Base-by-base conservation (phyloP, 2,888 invertebrate species). In the Pilophorus perplexus region DNA sequence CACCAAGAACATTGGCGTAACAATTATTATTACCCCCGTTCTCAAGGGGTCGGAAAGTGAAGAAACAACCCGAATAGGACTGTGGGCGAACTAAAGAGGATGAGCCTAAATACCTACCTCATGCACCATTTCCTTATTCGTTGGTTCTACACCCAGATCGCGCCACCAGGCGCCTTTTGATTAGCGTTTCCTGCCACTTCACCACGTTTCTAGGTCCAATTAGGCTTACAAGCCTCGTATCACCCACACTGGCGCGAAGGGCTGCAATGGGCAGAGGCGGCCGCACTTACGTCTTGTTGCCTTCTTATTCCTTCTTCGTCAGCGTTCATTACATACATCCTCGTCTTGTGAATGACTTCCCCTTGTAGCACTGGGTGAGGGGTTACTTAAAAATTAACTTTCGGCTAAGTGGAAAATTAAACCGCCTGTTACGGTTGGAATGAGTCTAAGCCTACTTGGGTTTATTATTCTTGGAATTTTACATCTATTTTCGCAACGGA, bases 111-210 rank as follows among this genome's bases (percentile, higher is more conserved):
- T 44, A 42, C 60, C 42, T 44, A 60, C 44, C 60, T 60, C 60
- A 44, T 44, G 42, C 60, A 60, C 60, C 44, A 60, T 60, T 60
- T 60, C 60, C 60, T 60, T 44, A 60, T 60, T 60, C 46, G 55
- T 55, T 38, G 54, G 55, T 10, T 60, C 27, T 44, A 60, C 60
- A 60, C 60, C 60, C 60, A 60, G 46, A 44, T 44, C 46, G 44
- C 27, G 46, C 42, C 60, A 44, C 44, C n/a, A 60, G 60, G 60
- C 60, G 60, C 60, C 60, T 42, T 60, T 60, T 60, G 60, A 60
- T 60, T 60, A 60, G 60, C 25, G 28, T 60, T 60, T 60, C 60
- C 60, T 60, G 60, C 44, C 60, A 44, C 33, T 60, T 60, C 38
- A 55, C 55, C 55, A 55, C 55, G 55, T 55, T 55, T 55, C 55